Conservation (phyloP, 1,140 invertebrate species). For the Ditylenchus dipsaci region DNA sequence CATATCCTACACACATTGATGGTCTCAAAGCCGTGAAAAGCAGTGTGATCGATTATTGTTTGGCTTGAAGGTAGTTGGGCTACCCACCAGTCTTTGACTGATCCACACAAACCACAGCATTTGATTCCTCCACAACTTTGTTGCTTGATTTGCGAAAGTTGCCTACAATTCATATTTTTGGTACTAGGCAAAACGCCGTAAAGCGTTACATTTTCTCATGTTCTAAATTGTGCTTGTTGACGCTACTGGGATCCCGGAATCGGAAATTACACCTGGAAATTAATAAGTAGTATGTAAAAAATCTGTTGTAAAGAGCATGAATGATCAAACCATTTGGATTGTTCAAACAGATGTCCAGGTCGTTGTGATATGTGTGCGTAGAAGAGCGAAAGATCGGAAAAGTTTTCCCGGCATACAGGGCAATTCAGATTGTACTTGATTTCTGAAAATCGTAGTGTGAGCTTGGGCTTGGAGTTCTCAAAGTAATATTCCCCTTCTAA, state of each 20-base stretch:
- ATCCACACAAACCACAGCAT: not conserved
- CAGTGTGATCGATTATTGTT: not conserved
- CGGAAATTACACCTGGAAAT: not conserved
- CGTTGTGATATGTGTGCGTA: not conserved
- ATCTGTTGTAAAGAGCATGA: not conserved
- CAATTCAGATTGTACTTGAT: not conserved
- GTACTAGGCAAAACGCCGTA: not conserved
- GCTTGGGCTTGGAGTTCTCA: too few species aligned
- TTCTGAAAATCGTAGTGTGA: not conserved
- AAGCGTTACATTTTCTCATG: not conserved
- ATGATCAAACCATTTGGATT: not conserved
- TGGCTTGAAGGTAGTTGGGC: not conserved
- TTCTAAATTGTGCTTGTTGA: not conserved
- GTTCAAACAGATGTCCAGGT: not conserved
- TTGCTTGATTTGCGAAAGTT: not conserved
- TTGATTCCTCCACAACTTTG: not conserved
- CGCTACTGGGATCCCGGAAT: not conserved
- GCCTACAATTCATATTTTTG: not conserved
- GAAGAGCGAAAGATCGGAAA: not conserved
- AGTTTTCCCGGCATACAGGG: not conserved
- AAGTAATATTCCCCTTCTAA: too few species aligned
- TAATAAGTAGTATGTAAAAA: not conserved
- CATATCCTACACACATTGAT: not conserved
- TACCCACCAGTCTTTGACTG: not conserved
- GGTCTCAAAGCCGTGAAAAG: conserved; percentile 2